These are phyloP conservation scores for Drosophila ogumai DNA, from an alignment of 1,140 invertebrate genomes.

Conservation along the genomic window DNA sequence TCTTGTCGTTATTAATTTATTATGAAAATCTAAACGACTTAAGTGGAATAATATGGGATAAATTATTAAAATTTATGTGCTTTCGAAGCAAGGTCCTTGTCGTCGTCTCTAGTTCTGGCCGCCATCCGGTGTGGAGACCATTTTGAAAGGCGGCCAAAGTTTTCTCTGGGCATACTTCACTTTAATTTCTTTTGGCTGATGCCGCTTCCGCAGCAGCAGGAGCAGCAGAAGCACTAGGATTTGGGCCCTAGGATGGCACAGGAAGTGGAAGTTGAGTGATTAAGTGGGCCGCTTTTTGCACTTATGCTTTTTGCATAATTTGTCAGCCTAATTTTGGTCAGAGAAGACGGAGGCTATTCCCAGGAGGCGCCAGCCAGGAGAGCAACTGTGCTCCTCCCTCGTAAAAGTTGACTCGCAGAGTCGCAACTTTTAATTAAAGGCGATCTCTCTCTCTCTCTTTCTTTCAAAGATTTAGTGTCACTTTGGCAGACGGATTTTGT, in stretches of 20 bases:
- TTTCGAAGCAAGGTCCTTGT: conserved; percentile 57
- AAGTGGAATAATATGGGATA: conserved; percentile 83
- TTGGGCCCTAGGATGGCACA: conserved; percentile 23
- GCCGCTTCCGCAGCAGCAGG: conserved; percentile 10
- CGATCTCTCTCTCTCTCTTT: neutral
- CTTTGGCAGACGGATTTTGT: conserved; percentile 19
- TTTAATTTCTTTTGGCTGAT: conserved; percentile 71
- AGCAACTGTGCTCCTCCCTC: conserved; percentile 1
- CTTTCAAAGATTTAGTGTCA: conserved; percentile 33
- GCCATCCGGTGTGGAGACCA: conserved; percentile 37
- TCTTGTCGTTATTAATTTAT: conserved; percentile 81
- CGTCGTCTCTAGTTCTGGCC: conserved; percentile 36
- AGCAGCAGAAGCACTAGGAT: conserved; percentile 2
- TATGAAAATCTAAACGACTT: conserved; percentile 83
- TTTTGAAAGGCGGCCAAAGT: conserved; percentile 76
- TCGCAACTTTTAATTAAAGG: conserved; percentile 50
- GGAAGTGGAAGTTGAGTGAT: conserved; percentile 76
- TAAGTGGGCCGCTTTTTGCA: conserved; percentile 76
- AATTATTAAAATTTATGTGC: conserved; percentile 84
- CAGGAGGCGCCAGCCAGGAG: conserved; percentile 8
- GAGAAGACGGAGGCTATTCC: neutral
- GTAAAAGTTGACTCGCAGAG: conserved; percentile 39
- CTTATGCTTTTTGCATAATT: conserved; percentile 74
- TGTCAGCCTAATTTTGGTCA: conserved; percentile 58
- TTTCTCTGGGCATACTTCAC: conserved; percentile 63